Evolutionary conservation across 1,140 invertebrate species (phyloP).

Genomic region (Ptiloglossa arizonensis): DNA sequence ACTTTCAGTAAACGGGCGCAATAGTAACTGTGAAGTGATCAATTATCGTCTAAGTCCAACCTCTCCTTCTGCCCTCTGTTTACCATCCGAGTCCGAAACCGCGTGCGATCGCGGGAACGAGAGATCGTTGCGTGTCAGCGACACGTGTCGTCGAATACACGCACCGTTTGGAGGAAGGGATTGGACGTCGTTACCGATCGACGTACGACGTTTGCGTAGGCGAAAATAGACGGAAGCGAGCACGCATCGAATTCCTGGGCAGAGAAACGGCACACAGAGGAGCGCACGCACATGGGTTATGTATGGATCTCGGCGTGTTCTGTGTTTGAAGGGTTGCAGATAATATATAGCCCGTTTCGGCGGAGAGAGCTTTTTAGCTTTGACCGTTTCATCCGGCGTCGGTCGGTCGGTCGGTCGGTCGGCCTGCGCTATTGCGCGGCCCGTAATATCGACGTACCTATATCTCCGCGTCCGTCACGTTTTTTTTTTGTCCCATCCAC

Average conservation of each 20-base stretch:
- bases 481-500: slow-evolving; percentile 25
- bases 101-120: no score
- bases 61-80: no score
- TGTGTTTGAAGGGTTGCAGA: slow-evolving; percentile 79
- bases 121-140: no score
- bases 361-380: slow-evolving; percentile 74
- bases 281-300: slow-evolving; percentile 62
- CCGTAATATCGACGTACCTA: slow-evolving; percentile 61
- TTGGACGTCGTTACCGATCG: no score
- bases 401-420: slow-evolving; percentile 22
- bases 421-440: slow-evolving; percentile 63
- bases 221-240: no score
- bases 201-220: background rate
- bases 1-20: no score
- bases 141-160: no score
- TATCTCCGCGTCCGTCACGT: slow-evolving; percentile 72
- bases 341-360: slow-evolving; percentile 76
- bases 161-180: no score
- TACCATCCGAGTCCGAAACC: no score
- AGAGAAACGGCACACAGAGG: slow-evolving; percentile 32
- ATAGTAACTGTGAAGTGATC: no score
- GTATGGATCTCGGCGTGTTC: slow-evolving; percentile 64
- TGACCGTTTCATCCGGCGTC: slow-evolving; percentile 75
- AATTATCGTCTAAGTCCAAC: no score
- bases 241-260: background rate